Base-by-base conservation (phyloP, 2,113 vertebrate genomes). In the Rhinogobius similis region DNA sequence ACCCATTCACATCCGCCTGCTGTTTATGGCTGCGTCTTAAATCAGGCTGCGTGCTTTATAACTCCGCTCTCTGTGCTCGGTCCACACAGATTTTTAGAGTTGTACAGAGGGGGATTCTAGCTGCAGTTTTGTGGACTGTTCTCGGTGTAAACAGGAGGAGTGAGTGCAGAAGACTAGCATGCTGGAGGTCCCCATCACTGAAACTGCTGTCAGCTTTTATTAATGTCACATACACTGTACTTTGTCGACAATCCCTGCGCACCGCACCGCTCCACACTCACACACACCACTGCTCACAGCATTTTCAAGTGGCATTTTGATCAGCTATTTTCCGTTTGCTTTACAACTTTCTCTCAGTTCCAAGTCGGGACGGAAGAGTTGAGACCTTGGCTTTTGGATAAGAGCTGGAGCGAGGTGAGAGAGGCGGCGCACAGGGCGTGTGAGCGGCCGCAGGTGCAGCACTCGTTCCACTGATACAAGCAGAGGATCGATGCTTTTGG, bases 391-490 rank as follows among this genome's bases (percentile, higher is more conserved):
- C 58, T 67, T 79, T 73, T 14, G 70, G 82, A 86, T 85, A 41
- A 87, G 72, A 59, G 53, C 21, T 13, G 63, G 67, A 39, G 36
- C 6, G 16, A 55, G 67, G 62, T 32, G 23, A 36, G 12, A 11
- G 44, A 14, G 21, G 29, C 69, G 75, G 71, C 53, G 64, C 46
- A 48, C 48, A 65, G 72, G 1, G 70, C 56, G 78, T 83, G 85
- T 81, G 86, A 90, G 78, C 62, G 75, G 79, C 69, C 73, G 77
- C 87, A 88, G 89, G 83, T 89, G 89, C 58, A 68, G 39, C 48
- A 41, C 70, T 75, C 72, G 58, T 65, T 79, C 63, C 72, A 46
- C 67, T 55, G 86, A 88, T 89, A 86, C 82, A 73, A 82, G 76
- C 18, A 53, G 23, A 67, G 62, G 59, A 77, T 76, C 12, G 29